Evolutionary conservation across 2,113 vertebrate species (phyloP), one percentile per base, ranked within the genome.

Genomic region (Sakesphorus luctuosus): DNA sequence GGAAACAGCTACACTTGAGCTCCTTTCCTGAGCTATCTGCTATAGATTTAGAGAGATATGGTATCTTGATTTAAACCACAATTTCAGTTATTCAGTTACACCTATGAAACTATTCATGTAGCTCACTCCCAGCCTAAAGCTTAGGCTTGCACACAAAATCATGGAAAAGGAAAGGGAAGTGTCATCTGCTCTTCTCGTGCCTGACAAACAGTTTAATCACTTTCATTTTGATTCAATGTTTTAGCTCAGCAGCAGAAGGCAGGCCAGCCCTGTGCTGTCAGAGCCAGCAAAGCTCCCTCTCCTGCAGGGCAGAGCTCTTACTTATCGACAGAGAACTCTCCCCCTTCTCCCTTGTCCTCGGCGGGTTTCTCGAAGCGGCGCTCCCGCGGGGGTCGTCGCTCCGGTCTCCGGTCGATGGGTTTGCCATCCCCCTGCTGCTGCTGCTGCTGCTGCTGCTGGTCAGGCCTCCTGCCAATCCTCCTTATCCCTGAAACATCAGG

Each of bases 261-360:
- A 8, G 40, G 53, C 10, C n/a, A 84, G 50, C 40, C 49, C 50
- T 13, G 24, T 24, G 6, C 56, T 55, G 44, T 2, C 20, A 8
- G 26, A 80, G 18, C 49, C 7, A 14, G 16, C 36, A 7, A 33
- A 81, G 76, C 4, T 40, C 35, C 63, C 62, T 23, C 23, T 4
- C 25, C 58, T 0, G 3, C 29, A 78, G 50, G 69, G 15, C 43
- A 36, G 16, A 86, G 55, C 23, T 59, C 97, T 98, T 98, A 99
- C 99, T 99, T 99, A 74, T 99, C 99, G 89, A 99, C 99, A 20
- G 99, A 99, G 97, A 99, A 99, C 76, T 99, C 99, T 66, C 99
- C 99, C 67, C 98, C 99, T 97, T 99, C 99, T 12, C 99, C 98
- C 94, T 99, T 99, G 66, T 99, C 99, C 49, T 98, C 99, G 38